These are phyloP conservation scores for Cantharis flavilabris DNA, from an alignment of 2,888 invertebrate species.

Conservation along the genomic window DNA sequence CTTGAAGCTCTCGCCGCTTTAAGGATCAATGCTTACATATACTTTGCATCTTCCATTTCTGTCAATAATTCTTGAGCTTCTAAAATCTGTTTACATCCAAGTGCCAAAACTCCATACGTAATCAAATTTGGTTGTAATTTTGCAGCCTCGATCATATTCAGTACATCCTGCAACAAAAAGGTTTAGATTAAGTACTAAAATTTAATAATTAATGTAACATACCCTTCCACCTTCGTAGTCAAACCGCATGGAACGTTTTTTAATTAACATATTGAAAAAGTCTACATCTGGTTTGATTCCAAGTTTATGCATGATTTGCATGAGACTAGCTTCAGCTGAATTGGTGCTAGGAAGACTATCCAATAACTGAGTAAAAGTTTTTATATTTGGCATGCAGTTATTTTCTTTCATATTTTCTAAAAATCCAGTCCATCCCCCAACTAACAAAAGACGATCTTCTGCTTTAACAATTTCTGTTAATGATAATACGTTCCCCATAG, in stretches of 20 bases:
- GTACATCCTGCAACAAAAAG: constrained; percentile 58
- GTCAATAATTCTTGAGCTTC: constrained; percentile 68
- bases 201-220: constrained; percentile 44
- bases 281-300: constrained; percentile 73
- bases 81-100: constrained; percentile 71
- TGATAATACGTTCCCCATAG: constrained; percentile 64
- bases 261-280: constrained; percentile 87
- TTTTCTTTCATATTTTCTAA: constrained; percentile 73
- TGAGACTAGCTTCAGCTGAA: constrained; percentile 70
- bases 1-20: too few species aligned
- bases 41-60: constrained; percentile 70
- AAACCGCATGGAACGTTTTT: constrained; percentile 71
- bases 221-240: constrained; percentile 75
- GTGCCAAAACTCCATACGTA: constrained; percentile 85
- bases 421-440: constrained; percentile 81
- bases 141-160: constrained; percentile 60
- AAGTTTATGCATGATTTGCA: constrained; percentile 64
- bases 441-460: constrained; percentile 72
- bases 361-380: constrained; percentile 78
- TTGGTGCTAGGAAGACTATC: constrained; percentile 69
- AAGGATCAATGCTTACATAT: constrained; percentile 58
- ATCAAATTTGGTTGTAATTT: constrained; percentile 71
- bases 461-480: constrained; percentile 63
- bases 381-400: constrained; percentile 72
- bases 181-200: constrained; percentile 34